Evolutionary conservation across 2,888 invertebrate species (phyloP).

Genomic region (Scaptodrosophila latifasciaeformis): DNA sequence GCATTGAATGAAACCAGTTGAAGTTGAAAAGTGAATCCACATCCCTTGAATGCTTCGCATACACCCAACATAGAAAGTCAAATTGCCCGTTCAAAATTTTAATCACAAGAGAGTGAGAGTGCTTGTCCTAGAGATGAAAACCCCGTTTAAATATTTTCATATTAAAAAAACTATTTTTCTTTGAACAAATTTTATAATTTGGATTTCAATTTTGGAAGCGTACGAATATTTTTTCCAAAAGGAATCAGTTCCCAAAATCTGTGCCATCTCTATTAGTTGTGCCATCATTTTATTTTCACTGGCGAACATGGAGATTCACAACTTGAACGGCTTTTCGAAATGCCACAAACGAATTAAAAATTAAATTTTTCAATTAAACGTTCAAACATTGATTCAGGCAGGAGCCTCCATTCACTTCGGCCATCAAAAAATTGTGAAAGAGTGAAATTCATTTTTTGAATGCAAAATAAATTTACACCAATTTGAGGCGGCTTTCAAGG

Average conservation of each 20-base stretch:
- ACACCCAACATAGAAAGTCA: constrained; percentile 1
- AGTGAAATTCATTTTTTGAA: no score
- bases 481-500: not conserved
- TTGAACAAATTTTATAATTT: no score
- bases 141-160: no score
- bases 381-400: constrained; percentile 35
- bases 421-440: no score
- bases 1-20: constrained; percentile 1
- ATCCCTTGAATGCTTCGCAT: no score
- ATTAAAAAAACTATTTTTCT: no score
- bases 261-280: no score
- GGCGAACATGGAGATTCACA: constrained; percentile 5
- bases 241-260: no score
- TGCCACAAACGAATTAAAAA: constrained; percentile 54
- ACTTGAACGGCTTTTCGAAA: not conserved
- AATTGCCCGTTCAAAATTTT: not conserved
- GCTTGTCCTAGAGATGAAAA: not conserved
- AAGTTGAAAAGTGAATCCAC: not conserved
- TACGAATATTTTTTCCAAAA: no score
- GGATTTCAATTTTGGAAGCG: no score
- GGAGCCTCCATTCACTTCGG: not conserved
- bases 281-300: no score
- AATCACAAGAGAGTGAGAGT: constrained; percentile 1
- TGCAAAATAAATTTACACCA: not conserved
- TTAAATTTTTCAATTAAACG: constrained; percentile 59